Base-by-base conservation (phyloP, 2,113 vertebrate species). In the Engystomops pustulosus region DNA sequence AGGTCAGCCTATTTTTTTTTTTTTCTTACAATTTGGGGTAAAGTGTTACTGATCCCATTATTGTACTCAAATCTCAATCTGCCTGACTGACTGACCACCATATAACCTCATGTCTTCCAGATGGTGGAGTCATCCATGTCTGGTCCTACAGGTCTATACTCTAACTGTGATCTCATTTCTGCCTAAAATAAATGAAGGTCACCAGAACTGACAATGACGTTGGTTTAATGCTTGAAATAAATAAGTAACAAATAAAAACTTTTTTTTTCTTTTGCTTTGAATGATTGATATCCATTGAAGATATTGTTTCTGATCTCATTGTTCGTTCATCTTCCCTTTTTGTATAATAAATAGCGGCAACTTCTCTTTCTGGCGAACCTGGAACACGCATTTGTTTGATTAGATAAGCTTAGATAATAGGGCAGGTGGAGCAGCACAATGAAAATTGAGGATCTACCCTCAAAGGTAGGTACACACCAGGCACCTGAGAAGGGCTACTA, bases 91-190 rank as follows among this genome's bases (percentile, higher is more conserved):
- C 55, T n/a, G n/a, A n/a, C n/a, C n/a, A n/a, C 12, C 23, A 34
- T 6, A 1, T 53, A 15, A 68, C 27, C 23, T 69, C 23, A 32
- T 32, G 62, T 80, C 60, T 80, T 80, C 78, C 41, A 17, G 30
- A 47, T 68, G 17, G 38, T 6, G 44, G 68, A 34, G 41, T 10
- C 78, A 51, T 75, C 72, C 30, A 2, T 38, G 20, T 51, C 49
- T 34, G 32, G 44, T 68, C n/a, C 27, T 23, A 25, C 1, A 30
- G 38, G 12, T 49, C n/a, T 62, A n/a, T 18, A 36, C 27, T 47
- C 9, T 15, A 67, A 80, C 49, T 3, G 3, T n/a, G 32, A 15
- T 36, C 20, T 55, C 14, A 23, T 55, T 77, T 38, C 15, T 55
- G 18, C 30, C 23, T 77, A 55, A 51, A 77, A n/a, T 49, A 1